These are phyloP conservation scores for Myripristis murdjan DNA, from an alignment of 2,797 vertebrate genomes.

Conservation along the genomic window DNA sequence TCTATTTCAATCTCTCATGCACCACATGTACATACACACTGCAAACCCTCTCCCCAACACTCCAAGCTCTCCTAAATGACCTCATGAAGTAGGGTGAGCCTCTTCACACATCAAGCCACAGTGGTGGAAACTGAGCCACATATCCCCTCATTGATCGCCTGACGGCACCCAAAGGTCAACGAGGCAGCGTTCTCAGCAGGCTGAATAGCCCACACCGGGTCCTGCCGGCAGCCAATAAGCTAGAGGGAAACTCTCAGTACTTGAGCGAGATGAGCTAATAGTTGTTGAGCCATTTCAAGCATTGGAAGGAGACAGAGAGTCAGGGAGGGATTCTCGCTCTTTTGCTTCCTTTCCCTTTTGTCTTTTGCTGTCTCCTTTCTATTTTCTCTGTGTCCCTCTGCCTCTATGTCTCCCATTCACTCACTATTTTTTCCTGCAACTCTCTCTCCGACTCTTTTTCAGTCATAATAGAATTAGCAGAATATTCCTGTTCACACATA, in stretches of 20 bases:
- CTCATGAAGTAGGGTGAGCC: constrained; percentile 67
- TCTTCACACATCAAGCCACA: constrained; percentile 66
- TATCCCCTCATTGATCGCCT: constrained; percentile 76
- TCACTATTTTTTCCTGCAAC: neutral
- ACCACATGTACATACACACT: constrained; percentile 34
- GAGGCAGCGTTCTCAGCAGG: constrained; percentile 61
- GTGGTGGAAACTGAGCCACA: constrained; percentile 68
- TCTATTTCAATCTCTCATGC: constrained; percentile 37
- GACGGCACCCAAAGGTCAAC: constrained; percentile 80
- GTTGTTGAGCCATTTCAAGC: constrained; percentile 41
- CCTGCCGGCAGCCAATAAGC: constrained; percentile 46
- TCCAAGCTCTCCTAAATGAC: constrained; percentile 69
- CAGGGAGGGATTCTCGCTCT: neutral
- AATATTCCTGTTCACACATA: too few relatives aligned
- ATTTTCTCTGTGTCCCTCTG: neutral
- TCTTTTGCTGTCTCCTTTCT: neutral
- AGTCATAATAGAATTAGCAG: too few relatives aligned
- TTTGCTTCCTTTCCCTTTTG: constrained; percentile 14
- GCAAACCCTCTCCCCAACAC: constrained; percentile 48
- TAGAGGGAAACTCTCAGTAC: constrained; percentile 52
- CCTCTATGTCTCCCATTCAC: too few relatives aligned
- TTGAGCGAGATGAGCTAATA: constrained; percentile 51
- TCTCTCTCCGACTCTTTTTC: neutral
- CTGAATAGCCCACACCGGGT: constrained; percentile 55
- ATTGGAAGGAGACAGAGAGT: neutral